Conservation (phyloP, 2,113 vertebrate species). For the Rana temporaria region DNA sequence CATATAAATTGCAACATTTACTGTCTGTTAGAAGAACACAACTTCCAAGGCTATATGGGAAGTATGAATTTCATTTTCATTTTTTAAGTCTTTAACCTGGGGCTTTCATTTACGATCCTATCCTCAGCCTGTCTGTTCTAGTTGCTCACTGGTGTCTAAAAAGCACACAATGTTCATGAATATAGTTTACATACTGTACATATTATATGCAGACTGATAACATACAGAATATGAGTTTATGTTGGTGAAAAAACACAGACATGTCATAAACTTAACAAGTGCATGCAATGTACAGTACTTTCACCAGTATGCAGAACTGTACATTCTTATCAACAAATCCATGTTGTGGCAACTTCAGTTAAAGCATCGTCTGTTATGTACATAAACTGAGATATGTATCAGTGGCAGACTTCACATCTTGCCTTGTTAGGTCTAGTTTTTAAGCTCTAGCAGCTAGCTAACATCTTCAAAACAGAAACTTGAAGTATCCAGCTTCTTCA, state of each 20-base stretch:
- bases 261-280: background rate
- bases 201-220: too few species aligned
- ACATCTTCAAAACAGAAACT: background rate
- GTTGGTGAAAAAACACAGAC: background rate
- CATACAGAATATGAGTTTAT: too few species aligned
- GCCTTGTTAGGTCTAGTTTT: background rate
- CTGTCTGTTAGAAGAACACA: too few species aligned
- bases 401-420: background rate
- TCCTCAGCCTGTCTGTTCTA: too few species aligned
- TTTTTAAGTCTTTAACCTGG: too few species aligned
- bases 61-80: too few species aligned
- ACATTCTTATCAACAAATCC: conserved; percentile 34
- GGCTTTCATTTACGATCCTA: too few species aligned
- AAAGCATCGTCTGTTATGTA: conserved; percentile 28
- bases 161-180: too few species aligned
- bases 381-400: conserved; percentile 14
- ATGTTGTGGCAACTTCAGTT: conserved; percentile 29
- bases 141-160: too few species aligned
- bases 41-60: too few species aligned
- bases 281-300: conserved; percentile 15
- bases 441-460: background rate
- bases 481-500: background rate
- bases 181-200: too few species aligned
- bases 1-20: too few species aligned
- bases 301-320: conserved; percentile 10